Evolutionary conservation across 2,888 invertebrate species (phyloP).

Genomic region (Phyto melanocephala): DNA sequence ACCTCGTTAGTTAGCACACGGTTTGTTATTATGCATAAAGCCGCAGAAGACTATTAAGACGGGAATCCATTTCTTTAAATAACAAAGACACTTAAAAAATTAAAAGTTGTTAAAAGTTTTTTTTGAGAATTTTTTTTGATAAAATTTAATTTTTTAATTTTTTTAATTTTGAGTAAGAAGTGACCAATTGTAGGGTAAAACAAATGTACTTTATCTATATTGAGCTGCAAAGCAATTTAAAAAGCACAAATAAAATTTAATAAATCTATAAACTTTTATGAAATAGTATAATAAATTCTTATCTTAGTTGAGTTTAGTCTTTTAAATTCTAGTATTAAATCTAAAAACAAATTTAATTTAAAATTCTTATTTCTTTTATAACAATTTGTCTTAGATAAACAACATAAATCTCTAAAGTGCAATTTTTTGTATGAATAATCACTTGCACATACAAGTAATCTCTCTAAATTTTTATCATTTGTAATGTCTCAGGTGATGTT

Average conservation of each 20-base stretch:
- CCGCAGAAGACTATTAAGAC: too few relatives aligned
- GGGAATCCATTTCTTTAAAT: too few relatives aligned
- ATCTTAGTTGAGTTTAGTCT: neutral
- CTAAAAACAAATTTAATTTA: neutral
- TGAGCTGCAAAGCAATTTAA: neutral
- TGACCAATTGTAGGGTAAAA: neutral
- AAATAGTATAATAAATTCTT: neutral
- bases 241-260: neutral
- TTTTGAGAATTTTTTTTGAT: too few relatives aligned
- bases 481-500: conserved; percentile 27
- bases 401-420: conserved; percentile 29
- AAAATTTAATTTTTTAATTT: too few relatives aligned
- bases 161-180: neutral
- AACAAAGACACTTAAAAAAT: too few relatives aligned
- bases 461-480: neutral
- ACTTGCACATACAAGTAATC: neutral
- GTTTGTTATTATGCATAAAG: too few relatives aligned
- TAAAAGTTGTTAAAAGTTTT: too few relatives aligned
- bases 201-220: neutral
- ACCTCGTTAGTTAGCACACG: too few relatives aligned
- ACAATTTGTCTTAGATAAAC: conserved; percentile 21
- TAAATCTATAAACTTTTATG: neutral
- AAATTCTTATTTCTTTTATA: neutral
- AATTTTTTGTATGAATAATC: neutral
- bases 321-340: too few relatives aligned